phyloP scores from a whole-genome alignment of 2,113 vertebrate genomes.

The Himantopus leucocephalus region DNA sequence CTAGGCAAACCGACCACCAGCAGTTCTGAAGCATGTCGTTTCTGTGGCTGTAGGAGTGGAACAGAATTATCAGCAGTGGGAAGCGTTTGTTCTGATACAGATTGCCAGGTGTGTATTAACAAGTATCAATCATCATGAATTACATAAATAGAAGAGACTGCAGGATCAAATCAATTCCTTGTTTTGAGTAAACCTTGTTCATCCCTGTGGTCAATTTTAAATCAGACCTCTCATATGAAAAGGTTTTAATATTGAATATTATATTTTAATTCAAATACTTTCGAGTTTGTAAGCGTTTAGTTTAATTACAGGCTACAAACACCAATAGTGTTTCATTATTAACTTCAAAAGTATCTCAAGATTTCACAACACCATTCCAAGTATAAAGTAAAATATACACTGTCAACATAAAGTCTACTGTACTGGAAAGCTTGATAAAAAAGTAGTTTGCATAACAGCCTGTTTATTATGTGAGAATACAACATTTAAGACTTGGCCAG shows the following conservation, averaged over 20 bases:
- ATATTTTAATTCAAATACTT: not conserved
- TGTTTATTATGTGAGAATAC: not conserved
- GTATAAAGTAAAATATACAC: not conserved
- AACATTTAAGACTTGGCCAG: not conserved
- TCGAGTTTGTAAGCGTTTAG: not conserved
- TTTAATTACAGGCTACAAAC: not conserved
- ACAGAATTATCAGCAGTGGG: slow-evolving; percentile 96
- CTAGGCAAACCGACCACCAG: slow-evolving; percentile 94
- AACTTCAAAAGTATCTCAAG: not conserved
- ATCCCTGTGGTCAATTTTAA: not conserved
- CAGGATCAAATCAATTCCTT: not conserved
- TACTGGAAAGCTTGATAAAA: not conserved
- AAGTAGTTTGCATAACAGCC: not conserved
- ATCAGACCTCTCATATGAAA: not conserved
- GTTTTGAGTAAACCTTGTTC: not conserved
- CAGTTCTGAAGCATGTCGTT: slow-evolving; percentile 94
- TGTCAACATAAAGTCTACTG: not conserved
- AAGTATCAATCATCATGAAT: not conserved
- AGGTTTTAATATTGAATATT: not conserved
- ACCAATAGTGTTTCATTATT: not conserved
- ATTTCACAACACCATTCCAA: not conserved
- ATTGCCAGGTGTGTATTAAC: slow-evolving; percentile 87
- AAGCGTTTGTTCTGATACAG: slow-evolving; percentile 93
- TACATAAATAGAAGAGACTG: not conserved
- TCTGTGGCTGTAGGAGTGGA: slow-evolving; percentile 95